Evolutionary conservation across 2,888 invertebrate species (phyloP), one percentile per base, ranked within the genome.

Genomic region (Maniola hyperantus): DNA sequence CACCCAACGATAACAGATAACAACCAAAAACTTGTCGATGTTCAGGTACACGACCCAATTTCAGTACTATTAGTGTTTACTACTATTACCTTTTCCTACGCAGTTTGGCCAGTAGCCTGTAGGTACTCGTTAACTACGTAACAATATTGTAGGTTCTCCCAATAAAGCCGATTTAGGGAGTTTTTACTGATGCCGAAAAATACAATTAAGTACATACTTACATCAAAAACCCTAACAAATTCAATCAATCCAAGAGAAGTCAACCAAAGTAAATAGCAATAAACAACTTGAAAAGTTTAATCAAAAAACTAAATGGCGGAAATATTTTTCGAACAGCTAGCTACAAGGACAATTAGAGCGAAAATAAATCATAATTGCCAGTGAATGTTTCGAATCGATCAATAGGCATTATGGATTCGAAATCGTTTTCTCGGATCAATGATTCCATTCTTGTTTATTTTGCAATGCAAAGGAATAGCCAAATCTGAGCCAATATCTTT

Each of bases 341-440:
- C 42, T 33, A 50, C 50, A 61, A 60, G 54, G 39, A 39, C 55
- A 55, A 50, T 13, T 36, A 20, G 50, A 51, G 59, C 55, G 44
- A 60, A 63, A 65, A 70, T 55, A 44, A 51, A 70, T 36, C 44
- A 54, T 61, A 65, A 70, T 63, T 50, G 63, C 36, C 50, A 55
- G 50, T 61, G 6, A 62, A 62, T 50, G 65, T 54, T 54, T 59
- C 13, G 59, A 67, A 48, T 59, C 39, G 26, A 64, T 57, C 57
- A 42, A 57, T 57, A 26, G 26, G 26, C 26, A 42, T 57, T 68
- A 51, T 67, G 18, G 63, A 67, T 65, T 71, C 42, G 26, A 58
- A 64, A 64, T 65, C 54, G 50, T 63, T 59, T n/a, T 46, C 6
- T 51, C 18, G 46, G 48, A 34, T 48, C 34, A 10, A 39, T 33